Base-by-base conservation (phyloP, 2,797 vertebrate genomes). In the Chromis chromis region DNA sequence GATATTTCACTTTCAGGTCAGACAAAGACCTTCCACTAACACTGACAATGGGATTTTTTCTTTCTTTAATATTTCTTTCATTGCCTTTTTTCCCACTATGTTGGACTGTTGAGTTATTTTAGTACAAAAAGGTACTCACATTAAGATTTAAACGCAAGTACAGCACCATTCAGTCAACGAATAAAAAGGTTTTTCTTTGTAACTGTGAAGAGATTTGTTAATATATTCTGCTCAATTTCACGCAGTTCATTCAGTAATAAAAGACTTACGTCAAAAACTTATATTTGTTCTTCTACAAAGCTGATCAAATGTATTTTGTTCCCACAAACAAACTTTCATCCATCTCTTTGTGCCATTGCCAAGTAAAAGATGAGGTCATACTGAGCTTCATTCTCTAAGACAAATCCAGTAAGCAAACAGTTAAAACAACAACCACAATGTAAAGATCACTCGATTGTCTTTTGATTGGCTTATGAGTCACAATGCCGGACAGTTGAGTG, bases 1-100 rank as follows among this genome's bases (percentile, higher is more conserved):
- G 19, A 96, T 96, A 82, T 96, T 96, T 88, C 94, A 95, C 85
- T 96, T 95, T 79, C 93, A 95, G 90, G 92, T 92, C 4, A 64
- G 67, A 40, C 21, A 44, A 73, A 21, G 67, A 0, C 0, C 6
- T 39, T 63, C 4, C 42, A 33, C 13, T 14, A 12, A 52, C 4
- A 3, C 5, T 48, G 28, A 63, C n/a, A 10, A 0, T 4, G 2
- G 6, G 2, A 1, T 9, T 40, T 63, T 33, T 21, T 54, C 1
- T 53, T 33, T 48, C 33, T 33, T 9, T 33, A 2, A 46, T 16
- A 42, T 42, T 42, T 14, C 40, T n/a, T 46, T 16, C n/a, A 1
- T 4, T 55, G 8, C 53, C 3, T 14, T 55, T 31, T 50, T 28
- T 24, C 7, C 13, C 9, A 17, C 13, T 16, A 42, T 42, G 14